These are phyloP conservation scores for Cardiocondyla obscurior DNA, from an alignment of 1,140 invertebrate species.

Conservation along the genomic window DNA sequence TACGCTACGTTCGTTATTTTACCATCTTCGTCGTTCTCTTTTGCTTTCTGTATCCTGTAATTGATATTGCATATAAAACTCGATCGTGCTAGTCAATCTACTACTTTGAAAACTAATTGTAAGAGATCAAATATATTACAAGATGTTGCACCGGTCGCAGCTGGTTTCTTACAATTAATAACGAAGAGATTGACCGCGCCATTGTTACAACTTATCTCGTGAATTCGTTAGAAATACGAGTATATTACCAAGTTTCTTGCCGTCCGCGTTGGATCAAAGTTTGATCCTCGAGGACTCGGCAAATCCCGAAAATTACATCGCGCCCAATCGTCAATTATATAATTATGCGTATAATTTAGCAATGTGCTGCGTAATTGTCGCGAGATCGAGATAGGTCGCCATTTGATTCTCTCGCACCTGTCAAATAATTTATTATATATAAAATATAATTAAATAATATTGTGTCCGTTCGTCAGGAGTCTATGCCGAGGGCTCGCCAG, in stretches of 20 bases:
- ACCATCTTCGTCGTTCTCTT: neutral
- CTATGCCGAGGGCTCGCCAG: neutral
- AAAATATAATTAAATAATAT: too few relatives aligned
- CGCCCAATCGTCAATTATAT: neutral
- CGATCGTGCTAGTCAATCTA: neutral
- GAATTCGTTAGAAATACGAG: neutral
- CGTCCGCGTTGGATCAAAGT: neutral
- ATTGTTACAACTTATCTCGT: neutral
- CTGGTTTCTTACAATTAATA: constrained; percentile 7
- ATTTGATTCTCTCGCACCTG: neutral
- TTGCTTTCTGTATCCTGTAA: neutral
- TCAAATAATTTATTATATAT: too few relatives aligned
- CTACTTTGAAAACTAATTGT: constrained; percentile 9
- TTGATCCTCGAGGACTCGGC: neutral
- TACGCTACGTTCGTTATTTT: constrained; percentile 1
- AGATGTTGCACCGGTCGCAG: constrained; percentile 13
- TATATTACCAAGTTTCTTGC: constrained; percentile 18
- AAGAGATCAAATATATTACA: constrained; percentile 28
- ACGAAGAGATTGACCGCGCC: neutral
- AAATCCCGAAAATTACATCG: neutral
- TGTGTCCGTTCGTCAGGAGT: too few relatives aligned
- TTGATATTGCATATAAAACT: constrained; percentile 21
- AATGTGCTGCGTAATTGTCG: neutral
- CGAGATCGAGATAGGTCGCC: constrained; percentile 7
- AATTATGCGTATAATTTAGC: neutral